Conservation (phyloP, 2,797 vertebrate genomes). For the Neomorphus geoffroyi region DNA sequence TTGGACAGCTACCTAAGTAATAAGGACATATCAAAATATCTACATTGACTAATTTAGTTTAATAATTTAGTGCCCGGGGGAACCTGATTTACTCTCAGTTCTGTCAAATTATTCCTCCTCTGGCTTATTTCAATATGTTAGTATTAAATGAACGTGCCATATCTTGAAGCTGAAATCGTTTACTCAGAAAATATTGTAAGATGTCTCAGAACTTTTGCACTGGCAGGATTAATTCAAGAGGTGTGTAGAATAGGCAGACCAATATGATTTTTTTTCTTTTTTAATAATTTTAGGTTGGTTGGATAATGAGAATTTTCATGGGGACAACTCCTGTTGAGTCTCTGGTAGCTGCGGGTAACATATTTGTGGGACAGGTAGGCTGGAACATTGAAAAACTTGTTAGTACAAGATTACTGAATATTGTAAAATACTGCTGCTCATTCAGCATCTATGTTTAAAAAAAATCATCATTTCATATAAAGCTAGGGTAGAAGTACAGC, state of each 20-base stretch:
- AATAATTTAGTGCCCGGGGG: neutral
- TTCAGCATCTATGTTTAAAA: neutral
- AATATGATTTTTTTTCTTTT: neutral
- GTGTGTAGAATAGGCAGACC: neutral
- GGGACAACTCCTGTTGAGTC: slow-evolving; percentile 87
- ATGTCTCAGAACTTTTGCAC: neutral
- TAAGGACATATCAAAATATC: neutral
- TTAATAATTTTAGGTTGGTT: slow-evolving; percentile 80
- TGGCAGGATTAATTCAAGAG: neutral
- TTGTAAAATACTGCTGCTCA: neutral
- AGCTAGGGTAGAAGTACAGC: neutral
- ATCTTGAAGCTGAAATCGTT: neutral
- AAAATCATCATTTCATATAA: neutral
- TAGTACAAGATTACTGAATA: neutral
- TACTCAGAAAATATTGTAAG: neutral
- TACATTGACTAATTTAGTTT: neutral
- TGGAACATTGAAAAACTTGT: neutral
- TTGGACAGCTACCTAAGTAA: neutral
- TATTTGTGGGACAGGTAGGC: slow-evolving; percentile 88
- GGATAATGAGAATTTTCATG: slow-evolving; percentile 85
- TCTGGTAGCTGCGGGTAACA: slow-evolving; percentile 86
- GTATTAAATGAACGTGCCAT: neutral
- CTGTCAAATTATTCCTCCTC: neutral
- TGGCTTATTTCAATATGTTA: neutral
- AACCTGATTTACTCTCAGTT: neutral